Base-by-base conservation (phyloP, 35 echinoderm and acorn worm genomes). In the Strongylocentrotus purpuratus region DNA sequence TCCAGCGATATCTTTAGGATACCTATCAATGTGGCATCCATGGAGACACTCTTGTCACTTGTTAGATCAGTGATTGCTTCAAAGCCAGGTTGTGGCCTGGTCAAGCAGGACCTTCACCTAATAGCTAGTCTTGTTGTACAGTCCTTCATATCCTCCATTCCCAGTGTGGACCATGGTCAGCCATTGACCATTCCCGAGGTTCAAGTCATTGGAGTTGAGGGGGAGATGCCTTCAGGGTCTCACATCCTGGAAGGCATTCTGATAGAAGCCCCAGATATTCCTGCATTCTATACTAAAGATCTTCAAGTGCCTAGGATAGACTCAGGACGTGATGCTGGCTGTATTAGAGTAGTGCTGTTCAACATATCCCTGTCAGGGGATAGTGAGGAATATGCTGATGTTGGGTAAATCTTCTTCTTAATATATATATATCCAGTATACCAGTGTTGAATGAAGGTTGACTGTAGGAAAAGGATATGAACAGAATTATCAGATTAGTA, bases 331-430 rank as follows among this genome's bases (percentile, higher is more conserved):
- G 33, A 88, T 28, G 33, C 31, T 52, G 86, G 91, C 18, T 94
- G 58, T 20, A 88, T 98, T 7, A 97, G 95, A 50, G 97, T 99
- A 2, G 97, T 94, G 41, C 89, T 99, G 47, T 99, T 94, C 70
- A 95, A 99, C 92, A 97, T 94, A 33, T 99, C 98, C 4, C n/a
- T 99, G 60, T 85, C 97, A 13, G 96, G 97, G 5, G 97, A 97
- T 35, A 96, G 46, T 70, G 96, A 95, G 25, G 94, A 95, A 65
- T 95, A 97, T 25, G 25, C 71, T 11, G 96, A 95, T 55, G 94
- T 95, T 25, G 47, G 20, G 91, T 93, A 89, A 89, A n/a, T n/a
- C n/a, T 0, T 45, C 87, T 13, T 25, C 50, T 55, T 55, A 41
- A 1, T 41, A 41, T 5, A 41, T 55, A 15, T 55, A 55, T 55